Conservation (phyloP, 2,888 invertebrate species). For the Pammene aurita region DNA sequence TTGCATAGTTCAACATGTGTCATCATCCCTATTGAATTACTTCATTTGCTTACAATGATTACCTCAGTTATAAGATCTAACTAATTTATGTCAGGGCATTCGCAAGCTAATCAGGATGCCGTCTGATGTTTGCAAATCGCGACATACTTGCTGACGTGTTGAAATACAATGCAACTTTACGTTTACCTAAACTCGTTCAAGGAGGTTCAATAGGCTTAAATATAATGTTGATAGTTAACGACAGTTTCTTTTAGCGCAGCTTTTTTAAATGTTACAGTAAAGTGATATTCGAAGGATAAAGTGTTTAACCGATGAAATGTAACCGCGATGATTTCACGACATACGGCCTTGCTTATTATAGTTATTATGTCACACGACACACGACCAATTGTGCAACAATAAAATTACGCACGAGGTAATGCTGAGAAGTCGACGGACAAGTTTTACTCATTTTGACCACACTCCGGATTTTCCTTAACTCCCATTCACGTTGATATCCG, state of each 20-base stretch:
- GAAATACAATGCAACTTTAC: slow-evolving; percentile 30
- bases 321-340: background rate
- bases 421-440: slow-evolving; percentile 9
- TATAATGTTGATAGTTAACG: background rate
- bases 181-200: slow-evolving; percentile 19
- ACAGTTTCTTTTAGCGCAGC: no score
- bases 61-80: background rate
- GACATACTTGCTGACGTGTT: slow-evolving; percentile 15
- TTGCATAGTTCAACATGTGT: no score
- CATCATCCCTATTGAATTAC: no score
- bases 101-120: slow-evolving; percentile 18
- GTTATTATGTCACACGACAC: slow-evolving; percentile 26
- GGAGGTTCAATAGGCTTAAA: background rate
- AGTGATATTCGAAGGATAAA: slow-evolving; percentile 8
- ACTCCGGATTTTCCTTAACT: slow-evolving; percentile 24
- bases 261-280: no score
- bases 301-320: background rate
- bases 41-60: no score
- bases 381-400: slow-evolving; percentile 21
- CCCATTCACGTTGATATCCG: slow-evolving; percentile 16
- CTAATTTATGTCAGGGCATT: background rate
- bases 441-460: slow-evolving; percentile 10
- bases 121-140: slow-evolving; percentile 23
- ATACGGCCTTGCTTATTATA: slow-evolving; percentile 19
- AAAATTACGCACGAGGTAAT: slow-evolving; percentile 20